Base-by-base conservation (phyloP, 1,140 invertebrate species). In the Holcopasites calliopsidis region DNA sequence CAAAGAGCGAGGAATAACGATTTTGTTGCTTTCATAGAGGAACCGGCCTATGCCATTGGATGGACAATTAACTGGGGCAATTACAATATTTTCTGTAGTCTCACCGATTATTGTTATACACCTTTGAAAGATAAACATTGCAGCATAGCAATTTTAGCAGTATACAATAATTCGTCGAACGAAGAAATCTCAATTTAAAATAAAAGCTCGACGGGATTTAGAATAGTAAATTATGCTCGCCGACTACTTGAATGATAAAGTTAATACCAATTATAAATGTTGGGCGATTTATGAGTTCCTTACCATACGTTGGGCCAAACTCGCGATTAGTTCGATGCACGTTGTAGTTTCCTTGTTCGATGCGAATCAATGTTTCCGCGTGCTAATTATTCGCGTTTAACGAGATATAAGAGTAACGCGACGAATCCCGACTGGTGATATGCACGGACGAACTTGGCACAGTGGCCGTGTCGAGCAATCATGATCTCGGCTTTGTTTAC, bases 401-500 rank as follows among this genome's bases (percentile, higher is more conserved):
- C 13, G 16, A 0, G 13, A 55, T 6, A 6, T 10, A 6, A 18
- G n/a, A 11, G 42, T 26, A 13, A 44, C 18, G n/a, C 2, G 40
- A 8, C 60, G 50, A 61, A 28, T 42, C n/a, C n/a, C 18, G 2
- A 44, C 44, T 42, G 68, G 16, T 7, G 31, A 57, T 74, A 68
- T 80, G 76, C 78, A 80, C 23, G n/a, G 8, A 33, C 42, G 35
- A 50, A 40, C 57, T 69, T 52, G 26, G 1, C 28, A n/a, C 26
- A 28, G 11, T 52, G 49, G 23, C 26, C 10, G 54, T 26, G 31
- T 66, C 26, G 21, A 18, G 28, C 16, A 11, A 35, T 44, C 44
- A 62, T 21, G n/a, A 64, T 50, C 31, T n/a, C 0, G 52, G 38
- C 49, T 71, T 73, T 72, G 68, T 81, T 81, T 82, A 77, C 68